A percentile compares a stretch with the other conserved stretches of the same genome.
Evolutionary conservation across 2,113 vertebrate genomes (phyloP).

Genomic region (Hucho hucho): DNA sequence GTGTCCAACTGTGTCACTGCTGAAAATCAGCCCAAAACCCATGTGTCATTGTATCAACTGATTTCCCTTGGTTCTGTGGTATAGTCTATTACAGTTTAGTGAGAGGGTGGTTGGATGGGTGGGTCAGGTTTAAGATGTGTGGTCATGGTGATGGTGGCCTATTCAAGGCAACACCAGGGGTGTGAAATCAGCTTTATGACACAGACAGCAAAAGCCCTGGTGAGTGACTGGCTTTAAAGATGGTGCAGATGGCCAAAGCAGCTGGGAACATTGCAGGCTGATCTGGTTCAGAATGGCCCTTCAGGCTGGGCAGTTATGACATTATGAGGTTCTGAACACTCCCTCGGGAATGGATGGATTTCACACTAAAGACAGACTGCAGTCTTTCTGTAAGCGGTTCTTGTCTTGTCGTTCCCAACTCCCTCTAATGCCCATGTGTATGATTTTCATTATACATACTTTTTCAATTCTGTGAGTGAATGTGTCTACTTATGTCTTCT

Average conservation of each 20-base stretch:
- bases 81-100: background rate
- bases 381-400: no score
- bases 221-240: conserved; percentile 4
- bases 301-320: background rate
- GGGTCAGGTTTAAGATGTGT: background rate
- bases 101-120: background rate
- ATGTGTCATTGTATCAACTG: background rate
- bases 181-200: conserved; percentile 22
- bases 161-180: background rate
- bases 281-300: background rate
- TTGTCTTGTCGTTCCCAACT: no score
- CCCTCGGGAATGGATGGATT: background rate
- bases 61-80: background rate
- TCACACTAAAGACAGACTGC: background rate
- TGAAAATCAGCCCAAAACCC: background rate
- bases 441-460: no score
- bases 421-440: no score
- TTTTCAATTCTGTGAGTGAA: no score
- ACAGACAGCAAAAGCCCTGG: background rate
- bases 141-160: background rate
- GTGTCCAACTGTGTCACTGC: background rate
- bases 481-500: no score
- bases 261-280: background rate
- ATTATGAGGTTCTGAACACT: background rate
- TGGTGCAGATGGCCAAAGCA: conserved; percentile 25